These are phyloP conservation scores for Pristionchus exspectatus DNA, from an alignment of 2,888 invertebrate genomes.

Conservation along the genomic window DNA sequence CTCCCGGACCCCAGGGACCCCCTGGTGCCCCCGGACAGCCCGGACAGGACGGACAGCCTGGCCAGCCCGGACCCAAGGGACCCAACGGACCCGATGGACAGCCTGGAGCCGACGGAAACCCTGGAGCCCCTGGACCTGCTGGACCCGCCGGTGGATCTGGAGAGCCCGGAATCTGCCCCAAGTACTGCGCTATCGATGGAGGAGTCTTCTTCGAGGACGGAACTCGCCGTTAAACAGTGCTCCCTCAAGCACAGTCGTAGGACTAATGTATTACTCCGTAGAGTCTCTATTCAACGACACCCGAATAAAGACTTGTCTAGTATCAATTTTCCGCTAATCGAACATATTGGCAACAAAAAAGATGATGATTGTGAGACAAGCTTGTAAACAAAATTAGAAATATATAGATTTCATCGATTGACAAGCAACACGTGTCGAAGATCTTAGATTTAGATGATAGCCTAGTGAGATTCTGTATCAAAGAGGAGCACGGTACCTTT, in stretches of 20 bases:
- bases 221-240: constrained; percentile 60
- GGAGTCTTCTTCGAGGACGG: constrained; percentile 73
- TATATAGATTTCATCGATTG: too few species aligned
- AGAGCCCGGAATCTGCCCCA: constrained; percentile 67
- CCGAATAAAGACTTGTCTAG: constrained; percentile 39
- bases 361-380: too few species aligned
- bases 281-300: constrained; percentile 24
- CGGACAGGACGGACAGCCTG: constrained; percentile 54
- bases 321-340: background rate
- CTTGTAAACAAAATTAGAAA: too few species aligned
- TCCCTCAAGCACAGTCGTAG: background rate
- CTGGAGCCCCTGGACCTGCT: constrained; percentile 61
- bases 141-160: constrained; percentile 54
- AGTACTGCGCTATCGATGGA: constrained; percentile 71
- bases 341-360: too few species aligned
- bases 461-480: too few species aligned
- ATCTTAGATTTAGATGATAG: too few species aligned
- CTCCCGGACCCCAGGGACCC: constrained; percentile 56
- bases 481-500: too few species aligned
- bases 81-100: constrained; percentile 55
- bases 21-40: constrained; percentile 52
- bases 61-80: constrained; percentile 55
- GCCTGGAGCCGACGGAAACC: constrained; percentile 55
- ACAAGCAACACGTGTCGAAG: too few species aligned
- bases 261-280: constrained; percentile 40